Conservation (phyloP, 2,797 vertebrate genomes). For the Coregonus sp. region DNA sequence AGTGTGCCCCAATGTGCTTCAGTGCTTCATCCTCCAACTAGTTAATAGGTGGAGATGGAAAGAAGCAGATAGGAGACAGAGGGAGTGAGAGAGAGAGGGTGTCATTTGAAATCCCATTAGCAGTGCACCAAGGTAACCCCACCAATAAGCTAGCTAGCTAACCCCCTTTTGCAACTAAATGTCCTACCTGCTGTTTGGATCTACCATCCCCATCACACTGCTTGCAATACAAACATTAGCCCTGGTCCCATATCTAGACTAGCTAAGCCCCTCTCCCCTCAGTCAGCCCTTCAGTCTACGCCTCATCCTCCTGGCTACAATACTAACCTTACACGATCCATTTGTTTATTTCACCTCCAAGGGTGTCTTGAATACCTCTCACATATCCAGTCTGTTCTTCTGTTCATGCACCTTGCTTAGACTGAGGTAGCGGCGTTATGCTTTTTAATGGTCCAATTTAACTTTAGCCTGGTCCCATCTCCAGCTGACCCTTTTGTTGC, state of each 20-base stretch:
- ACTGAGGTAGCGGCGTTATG: too few relatives aligned
- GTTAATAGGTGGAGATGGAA: conserved; percentile 36
- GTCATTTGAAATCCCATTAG: conserved; percentile 6
- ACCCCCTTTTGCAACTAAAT: not conserved
- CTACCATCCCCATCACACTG: too few relatives aligned
- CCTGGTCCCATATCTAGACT: not conserved
- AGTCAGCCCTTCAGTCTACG: not conserved
- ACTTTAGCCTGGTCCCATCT: not conserved
- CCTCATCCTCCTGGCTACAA: not conserved
- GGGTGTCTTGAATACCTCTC: not conserved
- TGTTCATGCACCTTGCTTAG: not conserved
- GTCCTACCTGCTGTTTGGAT: too few relatives aligned
- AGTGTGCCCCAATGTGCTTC: conserved; percentile 92
- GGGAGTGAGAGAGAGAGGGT: too few relatives aligned
- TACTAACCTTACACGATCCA: not conserved
- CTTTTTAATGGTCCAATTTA: too few relatives aligned
- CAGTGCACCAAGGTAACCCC: not conserved
- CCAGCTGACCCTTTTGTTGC: not conserved
- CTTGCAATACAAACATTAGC: not conserved
- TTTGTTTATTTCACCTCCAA: not conserved
- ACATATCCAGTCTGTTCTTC: not conserved
- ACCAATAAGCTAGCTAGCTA: too few relatives aligned
- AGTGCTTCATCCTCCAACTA: conserved; percentile 96
- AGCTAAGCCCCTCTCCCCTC: not conserved
- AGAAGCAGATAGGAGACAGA: not conserved